phyloP scores from a whole-genome alignment of 1,140 invertebrate species.

The Sarcophaga peregrina region DNA sequence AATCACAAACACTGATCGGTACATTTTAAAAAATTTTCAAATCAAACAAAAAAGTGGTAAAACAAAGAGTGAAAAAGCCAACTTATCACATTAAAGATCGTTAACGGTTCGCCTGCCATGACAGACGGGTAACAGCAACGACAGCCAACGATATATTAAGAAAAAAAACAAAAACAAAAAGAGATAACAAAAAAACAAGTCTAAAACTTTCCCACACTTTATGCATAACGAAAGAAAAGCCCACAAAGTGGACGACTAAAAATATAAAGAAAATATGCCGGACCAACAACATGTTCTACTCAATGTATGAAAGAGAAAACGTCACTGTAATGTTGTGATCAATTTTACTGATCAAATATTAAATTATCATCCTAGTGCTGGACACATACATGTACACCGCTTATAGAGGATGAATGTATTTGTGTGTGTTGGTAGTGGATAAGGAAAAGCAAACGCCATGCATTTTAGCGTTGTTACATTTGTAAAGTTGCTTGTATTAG shows the following conservation, averaged over 20 bases:
- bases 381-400: not conserved
- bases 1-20: conserved; percentile 21
- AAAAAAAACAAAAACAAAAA: too few species aligned
- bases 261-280: not conserved
- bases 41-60: not conserved
- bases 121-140: not conserved
- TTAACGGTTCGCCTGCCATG: conserved; percentile 32
- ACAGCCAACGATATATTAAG: too few species aligned
- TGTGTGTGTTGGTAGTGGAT: not conserved
- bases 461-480: conserved; percentile 32
- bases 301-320: not conserved
- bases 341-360: conserved; percentile 29
- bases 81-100: conserved; percentile 38
- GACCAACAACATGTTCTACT: not conserved
- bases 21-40: not conserved
- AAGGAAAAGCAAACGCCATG: not conserved
- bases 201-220: conserved; percentile 37
- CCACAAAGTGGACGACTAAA: conserved; percentile 6
- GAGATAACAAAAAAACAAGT: not conserved
- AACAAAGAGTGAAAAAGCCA: not conserved
- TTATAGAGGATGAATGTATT: too few species aligned
- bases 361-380: conserved; percentile 22
- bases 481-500: conserved; percentile 12
- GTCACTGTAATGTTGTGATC: conserved; percentile 8
- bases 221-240: not conserved